phyloP scores from a whole-genome alignment of 2,113 vertebrate genomes.

The Thermophis baileyi region DNA sequence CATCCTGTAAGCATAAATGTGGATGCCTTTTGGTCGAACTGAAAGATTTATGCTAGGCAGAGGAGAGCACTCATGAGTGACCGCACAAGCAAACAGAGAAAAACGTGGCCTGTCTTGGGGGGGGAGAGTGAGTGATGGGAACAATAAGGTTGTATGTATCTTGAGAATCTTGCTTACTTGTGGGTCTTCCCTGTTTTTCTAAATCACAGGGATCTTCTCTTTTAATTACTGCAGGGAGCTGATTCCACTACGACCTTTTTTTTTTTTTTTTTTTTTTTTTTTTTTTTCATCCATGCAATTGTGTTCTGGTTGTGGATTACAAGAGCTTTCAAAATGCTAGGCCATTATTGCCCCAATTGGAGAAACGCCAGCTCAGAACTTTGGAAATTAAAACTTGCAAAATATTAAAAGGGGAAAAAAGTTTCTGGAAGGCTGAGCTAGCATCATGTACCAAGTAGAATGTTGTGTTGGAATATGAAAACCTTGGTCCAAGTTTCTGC shows the following conservation, averaged over 20 bases:
- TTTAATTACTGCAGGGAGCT: background rate
- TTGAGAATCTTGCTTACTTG: background rate
- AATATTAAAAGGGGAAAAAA: background rate
- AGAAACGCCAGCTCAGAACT: background rate
- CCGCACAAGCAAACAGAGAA: constrained; percentile 9
- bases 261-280: background rate
- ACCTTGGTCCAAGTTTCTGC: background rate
- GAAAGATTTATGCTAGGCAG: background rate
- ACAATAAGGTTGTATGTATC: background rate
- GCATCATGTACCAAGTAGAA: background rate
- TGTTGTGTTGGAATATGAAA: too few species aligned
- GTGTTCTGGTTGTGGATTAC: background rate
- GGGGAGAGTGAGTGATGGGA: constrained; percentile 9
- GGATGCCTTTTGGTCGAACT: background rate
- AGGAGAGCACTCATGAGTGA: background rate
- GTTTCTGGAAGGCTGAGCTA: background rate
- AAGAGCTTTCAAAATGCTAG: background rate
- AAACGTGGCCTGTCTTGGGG: background rate
- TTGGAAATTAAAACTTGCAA: background rate
- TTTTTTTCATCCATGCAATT: background rate
- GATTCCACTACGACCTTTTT: background rate
- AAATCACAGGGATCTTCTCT: background rate
- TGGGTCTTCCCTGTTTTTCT: background rate
- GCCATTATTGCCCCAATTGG: background rate
- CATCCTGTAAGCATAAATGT: background rate